Conservation (phyloP, 2,797 vertebrate genomes). For the Falco berigora region DNA sequence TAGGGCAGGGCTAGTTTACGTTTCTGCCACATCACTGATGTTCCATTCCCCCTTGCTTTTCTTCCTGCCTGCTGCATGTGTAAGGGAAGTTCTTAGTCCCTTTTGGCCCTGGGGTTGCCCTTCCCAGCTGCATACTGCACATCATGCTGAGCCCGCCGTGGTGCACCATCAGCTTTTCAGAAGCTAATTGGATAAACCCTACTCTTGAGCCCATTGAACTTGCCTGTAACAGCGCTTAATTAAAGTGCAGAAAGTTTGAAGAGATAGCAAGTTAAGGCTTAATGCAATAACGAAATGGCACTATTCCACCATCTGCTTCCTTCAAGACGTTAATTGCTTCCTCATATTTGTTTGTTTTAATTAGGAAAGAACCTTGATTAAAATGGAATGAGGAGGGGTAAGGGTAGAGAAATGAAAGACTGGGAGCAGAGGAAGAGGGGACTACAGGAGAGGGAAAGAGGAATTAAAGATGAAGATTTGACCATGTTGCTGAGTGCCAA, state of each 20-base stretch:
- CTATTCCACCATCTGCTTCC: conserved; percentile 75
- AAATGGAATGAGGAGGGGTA: conserved; percentile 57
- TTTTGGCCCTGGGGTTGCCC: neutral
- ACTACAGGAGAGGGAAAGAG: neutral
- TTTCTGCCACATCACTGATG: neutral
- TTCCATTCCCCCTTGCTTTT: neutral
- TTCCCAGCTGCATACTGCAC: neutral
- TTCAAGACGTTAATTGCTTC: conserved; percentile 73
- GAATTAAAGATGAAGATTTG: neutral
- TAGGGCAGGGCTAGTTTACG: neutral
- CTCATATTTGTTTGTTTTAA: conserved; percentile 80
- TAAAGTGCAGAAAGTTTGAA: conserved; percentile 76
- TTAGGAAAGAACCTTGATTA: conserved; percentile 74
- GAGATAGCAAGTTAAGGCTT: conserved; percentile 73
- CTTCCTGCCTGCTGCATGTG: neutral
- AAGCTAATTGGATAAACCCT: conserved; percentile 69
- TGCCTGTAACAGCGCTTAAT: conserved; percentile 72
- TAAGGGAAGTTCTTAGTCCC: neutral
- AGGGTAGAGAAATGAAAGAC: conserved; percentile 18
- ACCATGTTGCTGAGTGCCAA: neutral
- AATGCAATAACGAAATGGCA: conserved; percentile 68
- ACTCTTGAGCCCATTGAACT: conserved; percentile 68
- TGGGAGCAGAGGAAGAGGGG: neutral
- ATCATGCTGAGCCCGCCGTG: conserved; percentile 31
- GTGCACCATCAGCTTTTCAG: conserved; percentile 25